These are phyloP conservation scores for Lordiphosa stackelbergi DNA, from an alignment of 1,140 invertebrate species.

Conservation along the genomic window DNA sequence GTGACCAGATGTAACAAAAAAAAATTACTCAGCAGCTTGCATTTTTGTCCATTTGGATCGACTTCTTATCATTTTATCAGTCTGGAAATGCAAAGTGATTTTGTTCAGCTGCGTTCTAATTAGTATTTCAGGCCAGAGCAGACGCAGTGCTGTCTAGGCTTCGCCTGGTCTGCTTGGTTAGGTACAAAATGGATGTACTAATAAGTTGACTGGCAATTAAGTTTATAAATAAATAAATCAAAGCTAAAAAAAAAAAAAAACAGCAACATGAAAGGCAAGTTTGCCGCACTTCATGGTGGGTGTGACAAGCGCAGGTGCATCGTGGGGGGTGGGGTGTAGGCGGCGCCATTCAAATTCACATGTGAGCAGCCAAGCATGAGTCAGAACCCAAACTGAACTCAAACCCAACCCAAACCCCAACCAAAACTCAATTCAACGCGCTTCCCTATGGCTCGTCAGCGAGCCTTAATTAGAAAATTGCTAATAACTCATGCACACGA, in stretches of 20 bases:
- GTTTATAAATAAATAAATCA: constrained; percentile 75
- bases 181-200: constrained; percentile 44
- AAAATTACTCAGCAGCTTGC: too few species aligned
- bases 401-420: not conserved
- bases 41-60: too few species aligned
- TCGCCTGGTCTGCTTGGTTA: too few species aligned
- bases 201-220: constrained; percentile 59
- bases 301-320: constrained; percentile 52
- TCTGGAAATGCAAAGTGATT: too few species aligned
- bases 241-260: constrained; percentile 7
- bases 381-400: constrained; percentile 17
- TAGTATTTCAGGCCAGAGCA: too few species aligned
- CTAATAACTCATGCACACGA: constrained; percentile 76
- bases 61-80: too few species aligned
- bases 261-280: constrained; percentile 15
- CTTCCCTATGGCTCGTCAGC: constrained; percentile 39
- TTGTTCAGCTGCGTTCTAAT: too few species aligned
- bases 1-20: too few species aligned
- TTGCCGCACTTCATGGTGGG: constrained; percentile 26
- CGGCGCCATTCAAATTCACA: constrained; percentile 59
- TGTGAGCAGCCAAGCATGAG: constrained; percentile 67
- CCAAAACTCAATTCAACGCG: not conserved
- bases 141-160: too few species aligned
- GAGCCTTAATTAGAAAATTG: constrained; percentile 73
- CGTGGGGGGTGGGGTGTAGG: not conserved